phyloP scores from a whole-genome alignment of 2,113 vertebrate species.

The Spea multiplicata region DNA sequence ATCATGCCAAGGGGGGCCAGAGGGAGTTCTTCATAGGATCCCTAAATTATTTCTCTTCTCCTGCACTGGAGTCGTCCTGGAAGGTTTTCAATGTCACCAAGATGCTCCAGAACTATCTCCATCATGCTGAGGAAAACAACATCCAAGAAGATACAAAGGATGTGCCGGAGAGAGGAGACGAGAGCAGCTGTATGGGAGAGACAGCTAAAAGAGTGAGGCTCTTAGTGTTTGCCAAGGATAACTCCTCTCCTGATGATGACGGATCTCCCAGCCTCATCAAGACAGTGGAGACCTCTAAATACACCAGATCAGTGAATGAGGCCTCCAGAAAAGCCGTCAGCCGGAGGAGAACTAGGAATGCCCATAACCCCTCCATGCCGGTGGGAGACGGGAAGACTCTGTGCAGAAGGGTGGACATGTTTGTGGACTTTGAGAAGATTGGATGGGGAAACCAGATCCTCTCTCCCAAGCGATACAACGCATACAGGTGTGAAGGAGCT shows the following conservation, averaged over 20 bases:
- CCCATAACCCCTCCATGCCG: rapidly evolving
- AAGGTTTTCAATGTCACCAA: conserved; percentile 58
- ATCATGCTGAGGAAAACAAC: conserved; percentile 45
- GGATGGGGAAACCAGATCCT: conserved; percentile 86
- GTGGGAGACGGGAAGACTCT: conserved; percentile 43
- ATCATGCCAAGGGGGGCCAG: too few relatives aligned
- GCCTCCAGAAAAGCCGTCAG: neutral
- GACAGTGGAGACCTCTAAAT: too few relatives aligned
- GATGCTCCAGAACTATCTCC: conserved; percentile 71
- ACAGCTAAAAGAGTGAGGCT: too few relatives aligned
- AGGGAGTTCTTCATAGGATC: too few relatives aligned
- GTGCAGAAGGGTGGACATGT: conserved; percentile 77
- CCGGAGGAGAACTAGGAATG: neutral
- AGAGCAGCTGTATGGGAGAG: too few relatives aligned
- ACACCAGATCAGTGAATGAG: too few relatives aligned
- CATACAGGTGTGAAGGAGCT: too few relatives aligned
- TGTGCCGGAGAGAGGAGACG: too few relatives aligned
- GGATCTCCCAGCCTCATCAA: too few relatives aligned
- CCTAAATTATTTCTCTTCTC: conserved; percentile 10
- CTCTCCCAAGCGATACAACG: conserved; percentile 68
- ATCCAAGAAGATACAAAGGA: too few relatives aligned
- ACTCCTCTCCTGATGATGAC: too few relatives aligned
- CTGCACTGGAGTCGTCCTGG: conserved; percentile 45
- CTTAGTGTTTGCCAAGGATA: too few relatives aligned
- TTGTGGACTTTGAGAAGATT: conserved; percentile 84